A percentile compares a stretch with the other conserved stretches of the same genome.
Conservation (phyloP, 1,140 invertebrate genomes). For the Trichonephila clavipes region DNA sequence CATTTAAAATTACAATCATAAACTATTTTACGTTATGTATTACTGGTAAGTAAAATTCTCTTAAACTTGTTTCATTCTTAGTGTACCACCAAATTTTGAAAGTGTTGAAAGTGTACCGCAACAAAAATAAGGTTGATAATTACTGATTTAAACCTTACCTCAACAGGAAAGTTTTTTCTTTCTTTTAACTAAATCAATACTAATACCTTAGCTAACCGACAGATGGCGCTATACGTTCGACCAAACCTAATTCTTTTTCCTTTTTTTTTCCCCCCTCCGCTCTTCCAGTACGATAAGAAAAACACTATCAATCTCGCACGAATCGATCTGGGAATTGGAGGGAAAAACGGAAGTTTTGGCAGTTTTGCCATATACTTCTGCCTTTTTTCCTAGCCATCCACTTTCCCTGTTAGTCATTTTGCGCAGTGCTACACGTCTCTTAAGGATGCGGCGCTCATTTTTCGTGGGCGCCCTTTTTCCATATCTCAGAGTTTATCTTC, state of each 20-base stretch:
- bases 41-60: too few species aligned
- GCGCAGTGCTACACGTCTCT: slow-evolving; percentile 26
- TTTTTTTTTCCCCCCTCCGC: slow-evolving; percentile 12
- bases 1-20: too few species aligned
- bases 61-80: too few species aligned
- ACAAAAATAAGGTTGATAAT: too few species aligned
- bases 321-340: slow-evolving; percentile 74
- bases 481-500: slow-evolving; percentile 2
- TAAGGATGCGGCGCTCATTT: slow-evolving; percentile 20
- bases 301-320: slow-evolving; percentile 72
- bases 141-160: background rate
- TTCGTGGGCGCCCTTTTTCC: slow-evolving; percentile 10
- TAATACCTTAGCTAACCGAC: background rate
- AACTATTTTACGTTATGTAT: too few species aligned
- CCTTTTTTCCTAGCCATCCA: background rate
- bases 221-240: slow-evolving; percentile 49
- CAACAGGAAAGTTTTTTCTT: too few species aligned
- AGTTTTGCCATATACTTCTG: slow-evolving; percentile 57
- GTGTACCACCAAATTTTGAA: too few species aligned
- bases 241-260: background rate
- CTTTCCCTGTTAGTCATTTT: slow-evolving; percentile 52
- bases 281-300: slow-evolving; percentile 57
- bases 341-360: slow-evolving; percentile 75
- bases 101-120: too few species aligned
- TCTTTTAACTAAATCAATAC: slow-evolving; percentile 37